Evolutionary conservation across 2,113 vertebrate genomes (phyloP), one percentile per base, ranked within the genome.

Genomic region (Kryptolebias marmoratus): DNA sequence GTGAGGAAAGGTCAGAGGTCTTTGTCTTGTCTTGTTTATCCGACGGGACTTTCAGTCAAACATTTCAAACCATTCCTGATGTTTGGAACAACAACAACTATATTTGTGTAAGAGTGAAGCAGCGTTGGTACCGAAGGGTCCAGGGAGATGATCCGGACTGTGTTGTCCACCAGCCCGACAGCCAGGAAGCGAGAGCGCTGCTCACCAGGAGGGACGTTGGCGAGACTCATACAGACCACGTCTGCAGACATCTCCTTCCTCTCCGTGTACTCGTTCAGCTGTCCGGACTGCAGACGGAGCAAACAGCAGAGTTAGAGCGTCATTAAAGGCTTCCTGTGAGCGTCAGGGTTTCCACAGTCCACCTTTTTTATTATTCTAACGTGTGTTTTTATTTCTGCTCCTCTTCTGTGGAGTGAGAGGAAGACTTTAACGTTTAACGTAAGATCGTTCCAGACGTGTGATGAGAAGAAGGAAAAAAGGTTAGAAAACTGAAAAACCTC

Each of bases 201-300:
- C 88, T 99, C 98, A 32, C 98, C 98, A 2, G 96, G 96, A 0
- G 97, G 98, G 2, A 99, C 98, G 0, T 98, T 99, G 72, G 98
- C 98, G 91, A 99, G 83, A 64, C 97, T 99, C 98, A 99, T 99
- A 77, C 98, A 99, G 1, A 99, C 97, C 0, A 99, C 98, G 0
- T 99, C 97, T 0, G 98, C 97, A 0, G 98, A 99, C 97, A 99
- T 99, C 90, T 99, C 98, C 81, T 99, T 99, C 52, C 98, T 93
- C 77, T 99, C 97, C 0, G 98, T 99, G 92, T 99, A 99, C 80
- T 99, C 98, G 1, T 99, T 99, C 84, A 99, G 91, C 86, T 99
- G 98, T 15, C 98, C 98, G 2, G 98, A 99, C 97, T 99, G 58
- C 2, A 59, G 5, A 27, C 27, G 13, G 0, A 47, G 8, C 31